Evolutionary conservation across 1,140 invertebrate genomes (phyloP), one percentile per base, ranked within the genome.

Genomic region (Drosophila novamexicana): DNA sequence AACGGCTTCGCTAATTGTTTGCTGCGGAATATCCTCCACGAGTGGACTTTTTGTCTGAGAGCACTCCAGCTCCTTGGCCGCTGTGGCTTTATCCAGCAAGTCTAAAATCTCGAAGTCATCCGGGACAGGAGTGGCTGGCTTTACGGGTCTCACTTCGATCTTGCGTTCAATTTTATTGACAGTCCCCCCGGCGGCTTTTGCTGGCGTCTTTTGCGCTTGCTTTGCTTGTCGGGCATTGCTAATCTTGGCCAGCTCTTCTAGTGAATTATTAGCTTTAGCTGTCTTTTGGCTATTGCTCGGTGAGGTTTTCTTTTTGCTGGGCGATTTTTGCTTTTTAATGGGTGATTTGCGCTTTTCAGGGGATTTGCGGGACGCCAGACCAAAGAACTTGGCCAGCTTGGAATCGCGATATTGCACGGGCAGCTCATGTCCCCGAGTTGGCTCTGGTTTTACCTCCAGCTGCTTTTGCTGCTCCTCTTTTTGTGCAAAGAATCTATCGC

Each of bases 351-450:
- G 67, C 47, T 89, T 90, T 10, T 90, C 85, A 2, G 86, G 85
- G 0, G 85, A 90, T 12, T 90, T 90, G 1, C 85, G 69, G 0
- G 74, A 0, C 0, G 36, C 9, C 0, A 92, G n/a, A 4, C 91
- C 91, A 61, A 92, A 92, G 66, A 91, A 92, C 32, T 92, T 92
- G 36, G 90, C 77, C 10, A 91, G 16, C 58, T 92, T 91, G 0
- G 91, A 91, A 12, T 92, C 83, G n/a, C 73, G 83, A 66, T 89
- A 86, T 39, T 86, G 81, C 36, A 89, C 78, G 0, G 85, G 77
- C 7, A 79, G 44, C 39, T 84, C 67, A 22, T 53, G 50, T 0
- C 58, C 5, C 7, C 71, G 52, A 45, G 68, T 61, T 2, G 53
- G 49, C 34, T 52, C 75, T 1, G 53, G 47, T 39, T 64, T 65